Percentiles rank a stretch among this genome's conserved stretches.
Evolutionary conservation across 2,113 vertebrate species (phyloP).

Genomic region (Spea multiplicata): DNA sequence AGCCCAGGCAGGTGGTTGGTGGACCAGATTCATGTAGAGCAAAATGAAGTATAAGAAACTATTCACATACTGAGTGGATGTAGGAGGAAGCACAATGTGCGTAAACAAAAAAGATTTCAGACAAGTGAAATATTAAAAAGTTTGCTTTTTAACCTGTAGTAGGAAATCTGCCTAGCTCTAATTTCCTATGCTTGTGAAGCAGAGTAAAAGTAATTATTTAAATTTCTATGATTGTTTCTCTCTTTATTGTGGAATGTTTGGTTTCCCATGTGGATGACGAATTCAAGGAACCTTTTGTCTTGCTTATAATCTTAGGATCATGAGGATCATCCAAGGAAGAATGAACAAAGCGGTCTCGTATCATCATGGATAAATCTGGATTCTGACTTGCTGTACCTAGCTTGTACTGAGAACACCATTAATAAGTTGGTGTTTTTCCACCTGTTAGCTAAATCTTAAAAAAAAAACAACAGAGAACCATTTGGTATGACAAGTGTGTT

Average conservation of each 20-base stretch:
- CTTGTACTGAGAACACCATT: too few species aligned
- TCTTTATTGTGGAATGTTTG: neutral
- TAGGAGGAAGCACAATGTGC: conserved; percentile 18
- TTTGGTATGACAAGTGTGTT: too few species aligned
- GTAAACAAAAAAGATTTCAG: neutral
- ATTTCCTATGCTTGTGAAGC: too few species aligned
- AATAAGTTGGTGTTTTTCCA: too few species aligned
- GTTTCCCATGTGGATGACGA: neutral
- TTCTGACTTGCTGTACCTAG: too few species aligned
- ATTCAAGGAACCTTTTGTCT: neutral
- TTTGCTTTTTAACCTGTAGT: neutral
- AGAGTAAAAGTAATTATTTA: too few species aligned
- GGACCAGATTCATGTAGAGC: conserved; percentile 14
- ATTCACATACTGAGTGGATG: conserved; percentile 15
- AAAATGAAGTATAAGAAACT: conserved; percentile 5
- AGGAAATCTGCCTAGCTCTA: neutral
- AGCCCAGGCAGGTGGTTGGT: conserved; percentile 11
- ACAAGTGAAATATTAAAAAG: conserved; percentile 4
- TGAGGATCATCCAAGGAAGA: too few species aligned
- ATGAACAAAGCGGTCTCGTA: too few species aligned
- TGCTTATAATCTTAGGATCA: neutral
- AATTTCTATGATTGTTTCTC: neutral
- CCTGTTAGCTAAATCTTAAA: too few species aligned
- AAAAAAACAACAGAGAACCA: too few species aligned
- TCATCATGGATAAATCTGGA: too few species aligned